phyloP scores from a whole-genome alignment of 2,888 invertebrate species.

The Drosophila borborema region DNA sequence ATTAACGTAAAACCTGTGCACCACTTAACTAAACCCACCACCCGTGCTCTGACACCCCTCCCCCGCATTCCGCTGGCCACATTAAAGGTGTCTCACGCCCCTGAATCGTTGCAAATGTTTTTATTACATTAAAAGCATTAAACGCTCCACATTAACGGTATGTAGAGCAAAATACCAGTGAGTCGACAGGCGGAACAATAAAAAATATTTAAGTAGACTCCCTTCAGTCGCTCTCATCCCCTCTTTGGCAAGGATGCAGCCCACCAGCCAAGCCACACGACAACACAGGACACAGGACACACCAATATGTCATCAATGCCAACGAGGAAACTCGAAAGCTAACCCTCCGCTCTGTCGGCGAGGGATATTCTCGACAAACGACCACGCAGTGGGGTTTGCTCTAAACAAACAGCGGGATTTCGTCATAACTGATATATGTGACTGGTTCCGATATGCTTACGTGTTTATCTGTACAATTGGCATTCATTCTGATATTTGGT shows the following conservation, averaged over 20 bases:
- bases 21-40: slow-evolving; percentile 19
- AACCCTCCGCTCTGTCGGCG: slow-evolving; percentile 15
- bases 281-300: slow-evolving; percentile 27
- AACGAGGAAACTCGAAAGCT: slow-evolving; percentile 35
- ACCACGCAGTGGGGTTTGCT: slow-evolving; percentile 12
- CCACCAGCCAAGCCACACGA: slow-evolving; percentile 33
- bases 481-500: background rate
- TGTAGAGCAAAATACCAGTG: slow-evolving; percentile 71
- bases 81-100: slow-evolving; percentile 57
- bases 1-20: slow-evolving; percentile 35
- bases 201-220: slow-evolving; percentile 28
- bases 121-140: slow-evolving; percentile 82
- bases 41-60: background rate
- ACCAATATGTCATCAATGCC: slow-evolving; percentile 80
- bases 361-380: slow-evolving; percentile 39
- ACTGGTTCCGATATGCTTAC: slow-evolving; percentile 39
- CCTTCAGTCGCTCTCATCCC: slow-evolving; percentile 1
- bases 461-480: slow-evolving; percentile 27
- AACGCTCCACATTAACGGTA: slow-evolving; percentile 69
- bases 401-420: slow-evolving; percentile 72
- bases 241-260: slow-evolving; percentile 37
- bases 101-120: slow-evolving; percentile 75
- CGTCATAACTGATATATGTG: slow-evolving; percentile 49
- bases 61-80: background rate
- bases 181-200: slow-evolving; percentile 40